These are phyloP conservation scores for Erithacus rubecula DNA, from an alignment of 2,797 vertebrate species.

Conservation along the genomic window DNA sequence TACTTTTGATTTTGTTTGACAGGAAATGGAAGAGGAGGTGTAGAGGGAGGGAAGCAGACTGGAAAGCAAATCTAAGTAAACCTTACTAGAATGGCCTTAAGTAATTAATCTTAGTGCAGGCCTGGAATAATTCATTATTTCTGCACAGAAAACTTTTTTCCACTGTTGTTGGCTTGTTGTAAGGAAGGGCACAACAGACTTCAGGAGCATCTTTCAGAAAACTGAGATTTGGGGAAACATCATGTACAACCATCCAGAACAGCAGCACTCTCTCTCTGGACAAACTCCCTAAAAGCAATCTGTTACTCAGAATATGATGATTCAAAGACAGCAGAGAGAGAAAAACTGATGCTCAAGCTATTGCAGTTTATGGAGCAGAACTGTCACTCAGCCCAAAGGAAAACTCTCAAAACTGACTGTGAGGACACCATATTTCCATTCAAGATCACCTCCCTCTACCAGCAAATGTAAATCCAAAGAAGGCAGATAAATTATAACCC, in stretches of 20 bases:
- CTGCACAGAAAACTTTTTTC: background rate
- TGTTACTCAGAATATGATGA: background rate
- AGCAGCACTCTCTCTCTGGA: background rate
- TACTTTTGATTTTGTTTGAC: background rate
- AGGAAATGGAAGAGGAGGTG: background rate
- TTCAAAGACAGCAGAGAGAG: background rate
- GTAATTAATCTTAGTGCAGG: background rate
- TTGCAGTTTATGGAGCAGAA: background rate
- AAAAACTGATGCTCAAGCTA: background rate
- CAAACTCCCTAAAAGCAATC: background rate
- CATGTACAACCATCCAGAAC: background rate
- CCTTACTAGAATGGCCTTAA: background rate
- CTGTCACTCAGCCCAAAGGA: background rate
- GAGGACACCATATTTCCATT: background rate
- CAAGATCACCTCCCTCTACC: background rate
- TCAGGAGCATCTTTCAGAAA: background rate
- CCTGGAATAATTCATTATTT: background rate
- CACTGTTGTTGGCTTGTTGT: background rate
- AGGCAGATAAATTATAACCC: background rate
- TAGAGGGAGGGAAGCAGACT: background rate
- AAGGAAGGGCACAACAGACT: background rate
- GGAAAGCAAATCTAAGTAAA: background rate
- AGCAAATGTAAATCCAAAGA: background rate
- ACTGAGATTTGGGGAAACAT: background rate
- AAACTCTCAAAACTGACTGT: background rate